Percentiles rank a stretch among this genome's conserved stretches.
Evolutionary conservation across 1,140 invertebrate genomes (phyloP).

Genomic region (Bombus soroeensis): DNA sequence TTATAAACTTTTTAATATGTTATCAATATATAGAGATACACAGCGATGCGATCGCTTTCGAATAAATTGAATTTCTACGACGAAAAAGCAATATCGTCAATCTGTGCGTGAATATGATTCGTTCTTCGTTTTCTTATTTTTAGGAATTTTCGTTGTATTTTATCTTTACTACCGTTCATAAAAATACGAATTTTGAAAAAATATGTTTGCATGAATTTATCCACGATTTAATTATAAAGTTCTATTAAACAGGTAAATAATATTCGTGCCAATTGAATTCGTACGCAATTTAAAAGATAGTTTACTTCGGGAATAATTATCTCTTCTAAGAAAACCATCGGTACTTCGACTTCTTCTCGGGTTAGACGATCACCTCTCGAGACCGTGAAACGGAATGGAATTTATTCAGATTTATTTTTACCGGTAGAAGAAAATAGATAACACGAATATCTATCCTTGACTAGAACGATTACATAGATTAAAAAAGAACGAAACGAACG

Average conservation of each 20-base stretch:
- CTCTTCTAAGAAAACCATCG: neutral
- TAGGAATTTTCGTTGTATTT: neutral
- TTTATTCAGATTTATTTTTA: constrained; percentile 16
- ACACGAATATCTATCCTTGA: neutral
- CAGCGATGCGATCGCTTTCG: neutral
- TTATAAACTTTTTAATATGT: neutral
- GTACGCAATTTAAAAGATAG: no score
- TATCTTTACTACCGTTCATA: no score
- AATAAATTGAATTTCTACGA: neutral
- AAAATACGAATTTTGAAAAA: no score
- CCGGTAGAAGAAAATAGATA: neutral
- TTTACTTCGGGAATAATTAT: no score
- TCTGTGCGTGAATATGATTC: neutral
- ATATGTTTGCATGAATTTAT: neutral
- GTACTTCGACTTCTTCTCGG: no score
- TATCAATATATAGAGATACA: constrained; percentile 2
- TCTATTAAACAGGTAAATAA: no score
- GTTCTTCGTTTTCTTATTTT: neutral
- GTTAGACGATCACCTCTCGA: neutral
- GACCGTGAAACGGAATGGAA: neutral
- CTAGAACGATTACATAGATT: neutral
- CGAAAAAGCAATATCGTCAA: neutral
- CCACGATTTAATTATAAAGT: neutral
- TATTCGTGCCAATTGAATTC: no score
- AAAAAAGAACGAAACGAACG: neutral